Evolutionary conservation across 2,888 invertebrate genomes (phyloP).

Genomic region (Stenurella melanura): DNA sequence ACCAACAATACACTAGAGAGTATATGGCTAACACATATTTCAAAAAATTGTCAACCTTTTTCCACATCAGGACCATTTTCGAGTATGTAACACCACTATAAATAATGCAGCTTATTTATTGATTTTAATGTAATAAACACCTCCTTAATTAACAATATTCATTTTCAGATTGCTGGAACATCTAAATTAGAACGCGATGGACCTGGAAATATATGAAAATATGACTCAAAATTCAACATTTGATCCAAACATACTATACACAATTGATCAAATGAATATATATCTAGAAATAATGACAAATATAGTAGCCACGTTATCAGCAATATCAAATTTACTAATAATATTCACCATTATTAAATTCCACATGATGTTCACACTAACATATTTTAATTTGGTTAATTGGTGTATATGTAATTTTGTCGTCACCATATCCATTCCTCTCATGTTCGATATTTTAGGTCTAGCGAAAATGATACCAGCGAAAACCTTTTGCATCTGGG

Average conservation of each 20-base stretch:
- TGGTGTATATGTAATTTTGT: slow-evolving; percentile 39
- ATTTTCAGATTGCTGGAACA: not conserved
- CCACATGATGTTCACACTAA: slow-evolving; percentile 27
- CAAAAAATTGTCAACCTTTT: too few relatives aligned
- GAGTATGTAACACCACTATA: too few relatives aligned
- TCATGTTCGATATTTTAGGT: slow-evolving; percentile 14
- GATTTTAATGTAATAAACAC: too few relatives aligned
- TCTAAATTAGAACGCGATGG: slow-evolving; percentile 9
- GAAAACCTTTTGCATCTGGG: slow-evolving; percentile 23
- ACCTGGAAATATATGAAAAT: slow-evolving; percentile 11
- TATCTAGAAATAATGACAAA: slow-evolving; percentile 2
- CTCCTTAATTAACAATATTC: not conserved
- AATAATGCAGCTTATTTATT: too few relatives aligned
- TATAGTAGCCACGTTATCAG: slow-evolving; percentile 18
- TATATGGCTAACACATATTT: too few relatives aligned
- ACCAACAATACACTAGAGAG: too few relatives aligned
- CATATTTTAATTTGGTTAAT: slow-evolving; percentile 37
- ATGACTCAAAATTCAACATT: slow-evolving; percentile 24
- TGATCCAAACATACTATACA: slow-evolving; percentile 4
- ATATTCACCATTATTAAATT: slow-evolving; percentile 33
- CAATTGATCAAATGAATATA: not conserved
- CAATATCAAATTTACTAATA: slow-evolving; percentile 33
- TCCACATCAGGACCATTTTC: too few relatives aligned
- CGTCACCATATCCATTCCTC: slow-evolving; percentile 10
- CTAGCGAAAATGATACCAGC: not conserved